phyloP scores from a whole-genome alignment of 1,140 invertebrate species.

The Anagrus nilaparvatae region DNA sequence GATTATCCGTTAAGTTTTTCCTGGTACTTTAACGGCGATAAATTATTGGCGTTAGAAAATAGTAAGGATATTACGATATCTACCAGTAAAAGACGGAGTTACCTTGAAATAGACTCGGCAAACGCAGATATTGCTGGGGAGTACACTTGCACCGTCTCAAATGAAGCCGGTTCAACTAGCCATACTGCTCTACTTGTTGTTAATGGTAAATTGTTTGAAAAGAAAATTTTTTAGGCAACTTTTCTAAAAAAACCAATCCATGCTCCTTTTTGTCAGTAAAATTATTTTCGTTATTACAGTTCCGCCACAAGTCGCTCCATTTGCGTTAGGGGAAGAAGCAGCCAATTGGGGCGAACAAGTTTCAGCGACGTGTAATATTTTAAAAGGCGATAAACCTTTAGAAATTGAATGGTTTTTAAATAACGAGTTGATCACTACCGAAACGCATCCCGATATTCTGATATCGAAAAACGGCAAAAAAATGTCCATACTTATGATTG shows the following conservation, averaged over 20 bases:
- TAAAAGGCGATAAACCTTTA: conserved; percentile 45
- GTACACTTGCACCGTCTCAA: conserved; percentile 62
- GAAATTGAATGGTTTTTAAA: conserved; percentile 38
- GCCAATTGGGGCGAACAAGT: conserved; percentile 44
- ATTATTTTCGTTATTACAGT: conserved; percentile 25
- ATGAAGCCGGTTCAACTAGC: conserved; percentile 54
- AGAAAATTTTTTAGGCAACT: too few relatives aligned
- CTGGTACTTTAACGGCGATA: conserved; percentile 60
- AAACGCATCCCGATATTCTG: conserved; percentile 27
- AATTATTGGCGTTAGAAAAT: conserved; percentile 34
- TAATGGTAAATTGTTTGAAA: conserved; percentile 12
- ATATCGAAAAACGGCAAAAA: conserved; percentile 34
- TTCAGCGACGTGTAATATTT: conserved; percentile 41
- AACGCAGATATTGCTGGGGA: conserved; percentile 55
- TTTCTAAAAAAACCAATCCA: conserved; percentile 23
- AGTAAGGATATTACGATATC: conserved; percentile 33
- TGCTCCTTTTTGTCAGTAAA: conserved; percentile 27
- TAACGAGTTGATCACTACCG: conserved; percentile 40
- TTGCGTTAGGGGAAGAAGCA: conserved; percentile 43
- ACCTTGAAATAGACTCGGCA: conserved; percentile 61
- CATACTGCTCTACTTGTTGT: conserved; percentile 42
- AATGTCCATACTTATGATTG: conserved; percentile 46
- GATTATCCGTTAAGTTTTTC: conserved; percentile 59
- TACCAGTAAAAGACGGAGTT: conserved; percentile 44
- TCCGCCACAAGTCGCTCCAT: conserved; percentile 42